A percentile compares a stretch with the other conserved stretches of the same genome.
Evolutionary conservation across 2,797 vertebrate species (phyloP).

Genomic region (Neosilurus mollespiculum): DNA sequence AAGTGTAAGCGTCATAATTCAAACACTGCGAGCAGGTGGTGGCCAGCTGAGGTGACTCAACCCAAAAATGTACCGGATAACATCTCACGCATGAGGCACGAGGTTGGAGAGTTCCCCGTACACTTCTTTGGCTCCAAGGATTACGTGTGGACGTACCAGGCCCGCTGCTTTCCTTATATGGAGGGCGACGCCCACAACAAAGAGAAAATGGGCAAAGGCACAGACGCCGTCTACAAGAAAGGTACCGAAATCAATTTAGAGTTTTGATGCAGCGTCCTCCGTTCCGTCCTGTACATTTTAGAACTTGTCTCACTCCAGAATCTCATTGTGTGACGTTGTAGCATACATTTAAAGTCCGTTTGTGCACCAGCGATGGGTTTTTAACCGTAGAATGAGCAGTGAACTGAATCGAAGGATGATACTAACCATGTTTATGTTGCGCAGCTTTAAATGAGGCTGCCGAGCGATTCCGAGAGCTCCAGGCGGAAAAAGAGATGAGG

Average conservation of each 20-base stretch:
- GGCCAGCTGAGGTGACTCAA: constrained; percentile 96
- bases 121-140: constrained; percentile 98
- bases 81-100: constrained; percentile 92
- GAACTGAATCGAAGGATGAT: not conserved
- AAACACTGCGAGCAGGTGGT: constrained; percentile 81
- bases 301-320: not conserved
- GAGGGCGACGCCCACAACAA: constrained; percentile 97
- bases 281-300: no score
- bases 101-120: constrained; percentile 96
- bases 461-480: constrained; percentile 89
- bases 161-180: constrained; percentile 97
- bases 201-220: constrained; percentile 97
- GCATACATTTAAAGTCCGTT: no score
- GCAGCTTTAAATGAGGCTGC: constrained; percentile 92
- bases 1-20: not conserved
- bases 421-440: not conserved
- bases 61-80: constrained; percentile 89
- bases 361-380: not conserved
- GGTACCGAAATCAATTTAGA: constrained; percentile 68
- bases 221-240: constrained; percentile 93
- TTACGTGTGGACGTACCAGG: constrained; percentile 98
- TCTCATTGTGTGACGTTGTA: not conserved
- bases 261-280: not conserved
- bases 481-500: constrained; percentile 90
- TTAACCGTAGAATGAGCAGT: not conserved